Evolutionary conservation across 2,113 vertebrate genomes (phyloP).

Genomic region (Melospiza melodia): DNA sequence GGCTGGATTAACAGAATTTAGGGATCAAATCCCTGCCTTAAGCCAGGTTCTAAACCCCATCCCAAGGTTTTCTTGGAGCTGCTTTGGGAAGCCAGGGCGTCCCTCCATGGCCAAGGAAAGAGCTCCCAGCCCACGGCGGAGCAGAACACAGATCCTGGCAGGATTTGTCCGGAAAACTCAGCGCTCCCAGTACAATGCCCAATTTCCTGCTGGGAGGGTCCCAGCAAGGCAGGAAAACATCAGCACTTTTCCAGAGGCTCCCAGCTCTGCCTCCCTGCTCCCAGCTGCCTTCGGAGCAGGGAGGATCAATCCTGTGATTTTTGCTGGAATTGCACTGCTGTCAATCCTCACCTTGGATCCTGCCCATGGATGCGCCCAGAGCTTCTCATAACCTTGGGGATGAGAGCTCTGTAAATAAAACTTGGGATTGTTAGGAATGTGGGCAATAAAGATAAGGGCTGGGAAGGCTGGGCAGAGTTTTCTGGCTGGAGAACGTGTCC

Average conservation of each 20-base stretch:
- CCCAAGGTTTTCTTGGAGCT: background rate
- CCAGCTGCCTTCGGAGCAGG: fast-evolving
- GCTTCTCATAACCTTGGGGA: background rate
- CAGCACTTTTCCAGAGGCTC: conserved; percentile 9
- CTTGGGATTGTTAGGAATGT: background rate
- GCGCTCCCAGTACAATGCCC: conserved; percentile 29
- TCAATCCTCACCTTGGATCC: background rate
- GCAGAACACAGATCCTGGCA: fast-evolving
- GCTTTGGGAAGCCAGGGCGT: background rate
- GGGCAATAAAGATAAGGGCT: conserved; percentile 37
- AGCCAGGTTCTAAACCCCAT: fast-evolving
- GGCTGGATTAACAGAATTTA: fast-evolving
- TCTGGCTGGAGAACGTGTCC: background rate
- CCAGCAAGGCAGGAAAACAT: conserved; percentile 30
- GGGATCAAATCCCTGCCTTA: background rate
- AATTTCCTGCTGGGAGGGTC: conserved; percentile 59
- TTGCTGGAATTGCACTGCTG: background rate
- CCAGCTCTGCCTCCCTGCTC: background rate
- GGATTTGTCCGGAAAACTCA: background rate
- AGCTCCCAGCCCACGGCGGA: background rate
- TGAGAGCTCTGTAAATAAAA: background rate
- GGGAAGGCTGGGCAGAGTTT: background rate
- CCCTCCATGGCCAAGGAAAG: fast-evolving
- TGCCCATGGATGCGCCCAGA: background rate
- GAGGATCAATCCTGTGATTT: background rate